Conservation (phyloP, 30 jellyfish, hydroid and myxozoan genomes). For the Hydractinia symbiolongicarpus region DNA sequence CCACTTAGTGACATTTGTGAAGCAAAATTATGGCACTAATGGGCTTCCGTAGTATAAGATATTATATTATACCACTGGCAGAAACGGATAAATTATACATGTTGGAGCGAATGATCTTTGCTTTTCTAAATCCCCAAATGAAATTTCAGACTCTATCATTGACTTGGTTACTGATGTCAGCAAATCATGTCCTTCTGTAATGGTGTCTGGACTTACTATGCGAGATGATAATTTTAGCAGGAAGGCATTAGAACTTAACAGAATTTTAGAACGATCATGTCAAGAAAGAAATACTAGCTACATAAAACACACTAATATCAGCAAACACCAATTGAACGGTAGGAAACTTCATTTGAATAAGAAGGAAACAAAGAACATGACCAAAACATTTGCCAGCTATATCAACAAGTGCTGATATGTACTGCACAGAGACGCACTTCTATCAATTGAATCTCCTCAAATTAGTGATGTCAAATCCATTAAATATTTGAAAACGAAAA, state of each 20-base stretch:
- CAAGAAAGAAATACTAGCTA: background rate
- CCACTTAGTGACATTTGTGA: no score
- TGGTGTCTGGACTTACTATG: slow-evolving; percentile 14
- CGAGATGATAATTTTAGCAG: background rate
- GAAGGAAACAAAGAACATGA: background rate
- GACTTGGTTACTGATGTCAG: slow-evolving; percentile 3
- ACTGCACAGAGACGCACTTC: slow-evolving; percentile 12
- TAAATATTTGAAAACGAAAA: no score
- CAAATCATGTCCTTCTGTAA: background rate
- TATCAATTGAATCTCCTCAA: no score
- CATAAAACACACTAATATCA: slow-evolving; percentile 1
- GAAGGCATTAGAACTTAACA: background rate
- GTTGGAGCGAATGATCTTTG: slow-evolving; percentile 3
- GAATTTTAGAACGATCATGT: slow-evolving; percentile 6
- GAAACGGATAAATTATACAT: no score
- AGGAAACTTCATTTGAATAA: background rate
- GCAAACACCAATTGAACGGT: background rate
- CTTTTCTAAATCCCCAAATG: slow-evolving; percentile 1
- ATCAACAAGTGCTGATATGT: slow-evolving; percentile 8
- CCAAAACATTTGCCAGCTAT: no score
- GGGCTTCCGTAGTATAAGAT: no score
- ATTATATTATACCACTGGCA: no score
- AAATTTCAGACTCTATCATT: slow-evolving; percentile 2
- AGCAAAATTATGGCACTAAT: no score
- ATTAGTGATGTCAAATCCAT: no score